Evolutionary conservation across 2,797 vertebrate species (phyloP).

Genomic region (Arvicola amphibius): DNA sequence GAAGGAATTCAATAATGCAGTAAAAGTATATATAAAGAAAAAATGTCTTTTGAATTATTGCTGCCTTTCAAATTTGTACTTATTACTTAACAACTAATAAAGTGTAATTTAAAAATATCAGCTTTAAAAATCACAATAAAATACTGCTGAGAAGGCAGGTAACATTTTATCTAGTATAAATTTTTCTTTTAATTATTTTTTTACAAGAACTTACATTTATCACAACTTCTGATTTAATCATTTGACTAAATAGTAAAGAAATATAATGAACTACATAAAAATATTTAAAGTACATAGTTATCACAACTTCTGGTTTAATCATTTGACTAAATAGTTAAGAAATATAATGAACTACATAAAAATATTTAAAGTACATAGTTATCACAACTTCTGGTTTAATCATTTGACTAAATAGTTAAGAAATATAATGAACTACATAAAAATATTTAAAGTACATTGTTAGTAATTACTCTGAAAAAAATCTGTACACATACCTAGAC

Average conservation of each 20-base stretch:
- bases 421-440: neutral
- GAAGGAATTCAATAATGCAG: constrained; percentile 27
- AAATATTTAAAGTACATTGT: constrained; percentile 39
- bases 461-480: neutral
- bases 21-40: constrained; percentile 27
- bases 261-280: neutral
- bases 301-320: neutral
- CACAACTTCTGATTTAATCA: constrained; percentile 2
- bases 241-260: neutral
- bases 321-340: neutral
- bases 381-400: too few relatives aligned
- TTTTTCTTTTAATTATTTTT: constrained; percentile 9
- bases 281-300: constrained; percentile 33
- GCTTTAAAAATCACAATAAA: constrained; percentile 50
- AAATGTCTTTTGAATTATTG: neutral
- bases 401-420: neutral
- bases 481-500: neutral
- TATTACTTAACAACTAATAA: constrained; percentile 20
- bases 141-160: neutral
- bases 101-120: constrained; percentile 26
- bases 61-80: constrained; percentile 4
- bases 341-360: neutral
- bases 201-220: neutral
- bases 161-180: neutral
- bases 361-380: too few relatives aligned